A percentile compares a stretch with the other conserved stretches of the same genome.
These are phyloP conservation scores for Zygogramma bicolorata DNA, from an alignment of 2,888 invertebrate species.

Conservation along the genomic window DNA sequence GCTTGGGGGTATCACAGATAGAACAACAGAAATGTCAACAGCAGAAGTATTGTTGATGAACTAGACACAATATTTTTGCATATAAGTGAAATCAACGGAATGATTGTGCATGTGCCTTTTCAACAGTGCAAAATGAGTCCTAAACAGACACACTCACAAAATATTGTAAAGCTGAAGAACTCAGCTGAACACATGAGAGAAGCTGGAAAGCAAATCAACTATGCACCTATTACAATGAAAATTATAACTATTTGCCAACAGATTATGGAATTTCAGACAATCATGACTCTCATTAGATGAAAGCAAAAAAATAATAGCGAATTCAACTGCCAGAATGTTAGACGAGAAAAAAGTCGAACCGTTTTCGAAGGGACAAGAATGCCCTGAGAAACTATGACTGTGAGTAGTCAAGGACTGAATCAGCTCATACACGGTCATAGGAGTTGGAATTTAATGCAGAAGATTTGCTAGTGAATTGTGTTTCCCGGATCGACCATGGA, in stretches of 20 bases:
- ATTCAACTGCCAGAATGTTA: constrained; percentile 41
- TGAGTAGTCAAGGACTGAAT: neutral
- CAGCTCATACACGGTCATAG: neutral
- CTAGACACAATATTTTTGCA: constrained; percentile 42
- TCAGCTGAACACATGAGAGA: constrained; percentile 48
- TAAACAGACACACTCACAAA: constrained; percentile 51
- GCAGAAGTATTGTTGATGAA: constrained; percentile 44
- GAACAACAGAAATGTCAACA: neutral
- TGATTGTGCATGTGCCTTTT: constrained; percentile 47
- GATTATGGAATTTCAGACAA: constrained; percentile 44
- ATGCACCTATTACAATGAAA: constrained; percentile 46
- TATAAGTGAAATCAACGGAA: constrained; percentile 47
- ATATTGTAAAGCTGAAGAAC: constrained; percentile 52
- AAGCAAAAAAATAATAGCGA: constrained; percentile 43
- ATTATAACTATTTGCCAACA: constrained; percentile 39
- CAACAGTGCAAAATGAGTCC: constrained; percentile 46
- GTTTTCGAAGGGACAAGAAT: constrained; percentile 30
- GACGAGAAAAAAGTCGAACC: constrained; percentile 45
- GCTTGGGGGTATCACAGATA: neutral
- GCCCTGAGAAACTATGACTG: constrained; percentile 24
- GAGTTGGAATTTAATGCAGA: neutral
- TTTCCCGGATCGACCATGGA: constrained; percentile 39
- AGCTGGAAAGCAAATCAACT: constrained; percentile 43
- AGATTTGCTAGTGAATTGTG: neutral
- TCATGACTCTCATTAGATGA: constrained; percentile 47